These are phyloP conservation scores for Albula goreensis DNA, from an alignment of 2,113 vertebrate genomes.

Conservation along the genomic window DNA sequence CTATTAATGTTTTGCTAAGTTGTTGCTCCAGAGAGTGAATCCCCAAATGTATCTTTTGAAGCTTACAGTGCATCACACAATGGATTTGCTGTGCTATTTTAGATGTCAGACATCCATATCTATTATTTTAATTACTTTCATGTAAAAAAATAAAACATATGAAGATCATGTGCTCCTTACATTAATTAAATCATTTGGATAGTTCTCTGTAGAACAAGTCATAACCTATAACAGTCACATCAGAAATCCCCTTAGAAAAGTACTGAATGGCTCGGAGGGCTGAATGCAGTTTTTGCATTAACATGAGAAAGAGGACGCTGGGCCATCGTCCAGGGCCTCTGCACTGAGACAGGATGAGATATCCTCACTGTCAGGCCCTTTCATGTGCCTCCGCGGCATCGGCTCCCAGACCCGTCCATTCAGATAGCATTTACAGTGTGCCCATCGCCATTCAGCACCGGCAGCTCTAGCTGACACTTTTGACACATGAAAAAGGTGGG, in stretches of 20 bases:
- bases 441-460: neutral
- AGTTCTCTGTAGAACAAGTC: neutral
- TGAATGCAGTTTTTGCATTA: slow-evolving; percentile 15
- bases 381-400: neutral
- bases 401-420: neutral
- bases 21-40: too few species aligned
- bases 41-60: too few species aligned
- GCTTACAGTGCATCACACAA: too few species aligned
- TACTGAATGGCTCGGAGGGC: neutral
- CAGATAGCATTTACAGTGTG: neutral
- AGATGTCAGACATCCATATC: too few species aligned
- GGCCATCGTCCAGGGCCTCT: slow-evolving; percentile 4
- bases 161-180: neutral
- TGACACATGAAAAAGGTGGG: neutral
- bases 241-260: neutral
- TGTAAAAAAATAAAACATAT: neutral
- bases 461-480: neutral
- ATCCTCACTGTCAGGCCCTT: slow-evolving; percentile 1
- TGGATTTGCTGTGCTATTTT: too few species aligned
- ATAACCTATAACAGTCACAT: neutral
- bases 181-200: neutral
- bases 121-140: neutral
- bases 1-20: too few species aligned
- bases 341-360: neutral
- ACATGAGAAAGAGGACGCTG: slow-evolving; percentile 13